phyloP scores from a whole-genome alignment of 2,888 invertebrate genomes.

The Diaphora mendica region DNA sequence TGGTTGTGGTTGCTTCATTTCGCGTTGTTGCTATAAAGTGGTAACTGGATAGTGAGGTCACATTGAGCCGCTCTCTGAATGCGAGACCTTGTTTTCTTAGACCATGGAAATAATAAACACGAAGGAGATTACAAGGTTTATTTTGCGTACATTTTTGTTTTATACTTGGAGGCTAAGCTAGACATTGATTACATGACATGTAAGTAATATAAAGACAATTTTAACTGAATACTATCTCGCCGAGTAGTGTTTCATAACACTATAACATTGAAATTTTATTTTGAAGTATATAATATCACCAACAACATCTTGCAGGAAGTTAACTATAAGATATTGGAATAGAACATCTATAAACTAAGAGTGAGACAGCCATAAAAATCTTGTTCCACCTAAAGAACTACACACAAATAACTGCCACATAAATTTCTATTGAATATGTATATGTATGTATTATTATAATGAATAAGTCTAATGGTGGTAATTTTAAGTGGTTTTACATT shows the following conservation, averaged over 20 bases:
- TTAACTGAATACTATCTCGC: constrained; percentile 5
- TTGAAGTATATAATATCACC: not conserved
- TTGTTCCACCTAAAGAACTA: not conserved
- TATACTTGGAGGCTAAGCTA: constrained; percentile 38
- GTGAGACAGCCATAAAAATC: not conserved
- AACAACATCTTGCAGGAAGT: not conserved
- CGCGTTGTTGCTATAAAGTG: no score
- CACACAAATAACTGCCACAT: constrained; percentile 1
- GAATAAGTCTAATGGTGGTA: not conserved
- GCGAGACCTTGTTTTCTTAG: no score
- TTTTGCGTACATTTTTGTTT: constrained; percentile 36
- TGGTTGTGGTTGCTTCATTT: no score
- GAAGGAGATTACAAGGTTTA: constrained; percentile 49
- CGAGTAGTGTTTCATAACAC: not conserved
- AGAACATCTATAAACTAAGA: constrained; percentile 1
- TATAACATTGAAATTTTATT: constrained; percentile 1
- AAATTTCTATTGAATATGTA: constrained; percentile 2
- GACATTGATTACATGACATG: constrained; percentile 33
- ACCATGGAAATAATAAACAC: constrained; percentile 32
- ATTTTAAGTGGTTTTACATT: not conserved
- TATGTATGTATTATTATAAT: not conserved
- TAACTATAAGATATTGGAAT: not conserved
- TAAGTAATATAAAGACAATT: constrained; percentile 19
- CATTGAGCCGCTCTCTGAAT: no score
- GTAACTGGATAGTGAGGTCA: no score